phyloP scores from a whole-genome alignment of 2,797 vertebrate genomes.

The Stomatorhinus walkeri region DNA sequence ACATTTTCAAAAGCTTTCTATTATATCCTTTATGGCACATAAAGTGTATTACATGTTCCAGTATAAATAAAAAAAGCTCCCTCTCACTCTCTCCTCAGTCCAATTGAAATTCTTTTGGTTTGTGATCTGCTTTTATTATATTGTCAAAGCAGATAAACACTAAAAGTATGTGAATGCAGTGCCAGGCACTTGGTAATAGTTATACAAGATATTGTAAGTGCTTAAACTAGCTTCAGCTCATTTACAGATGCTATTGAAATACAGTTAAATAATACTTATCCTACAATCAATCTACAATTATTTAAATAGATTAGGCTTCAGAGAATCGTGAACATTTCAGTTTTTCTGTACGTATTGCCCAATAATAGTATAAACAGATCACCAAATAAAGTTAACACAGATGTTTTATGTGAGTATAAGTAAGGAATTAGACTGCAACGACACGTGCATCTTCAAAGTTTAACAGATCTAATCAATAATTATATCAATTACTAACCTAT shows the following conservation, averaged over 20 bases:
- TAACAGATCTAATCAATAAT: not conserved
- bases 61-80: not conserved
- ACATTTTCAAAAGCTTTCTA: conserved; percentile 3
- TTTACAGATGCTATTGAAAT: not conserved
- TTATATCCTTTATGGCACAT: not conserved
- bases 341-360: not conserved
- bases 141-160: not conserved
- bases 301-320: not conserved
- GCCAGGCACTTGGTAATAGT: not conserved
- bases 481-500: not conserved
- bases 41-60: not conserved
- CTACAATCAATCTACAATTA: not conserved
- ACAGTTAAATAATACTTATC: not conserved
- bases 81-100: not conserved
- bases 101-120: not conserved
- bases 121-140: not conserved
- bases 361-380: not conserved
- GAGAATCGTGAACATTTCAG: not conserved
- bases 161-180: not conserved
- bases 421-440: not conserved
- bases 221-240: not conserved
- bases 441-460: not conserved
- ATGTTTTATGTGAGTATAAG: not conserved
- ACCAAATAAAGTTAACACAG: not conserved
- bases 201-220: not conserved